phyloP scores from a whole-genome alignment of 1,140 invertebrate species.

The Manduca sexta region DNA sequence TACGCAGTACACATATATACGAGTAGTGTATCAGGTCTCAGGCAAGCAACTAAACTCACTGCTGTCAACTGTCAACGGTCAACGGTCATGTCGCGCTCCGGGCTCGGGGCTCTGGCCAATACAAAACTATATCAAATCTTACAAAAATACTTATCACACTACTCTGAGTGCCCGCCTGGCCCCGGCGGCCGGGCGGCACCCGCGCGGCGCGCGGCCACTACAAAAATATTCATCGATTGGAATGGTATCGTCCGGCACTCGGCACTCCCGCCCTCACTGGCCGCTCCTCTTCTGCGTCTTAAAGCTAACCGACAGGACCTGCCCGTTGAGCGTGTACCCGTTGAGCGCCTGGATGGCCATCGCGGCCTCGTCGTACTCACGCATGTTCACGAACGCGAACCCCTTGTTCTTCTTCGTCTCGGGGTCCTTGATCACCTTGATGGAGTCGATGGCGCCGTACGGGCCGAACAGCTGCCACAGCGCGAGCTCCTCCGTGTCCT shows the following conservation, averaged over 20 bases:
- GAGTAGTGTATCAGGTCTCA: constrained; percentile 22
- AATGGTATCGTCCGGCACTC: constrained; percentile 67
- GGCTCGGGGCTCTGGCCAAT: constrained; percentile 64
- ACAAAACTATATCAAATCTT: constrained; percentile 71
- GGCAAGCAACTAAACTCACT: constrained; percentile 62
- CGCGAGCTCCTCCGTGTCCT: constrained; percentile 98
- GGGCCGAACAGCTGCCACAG: constrained; percentile 99
- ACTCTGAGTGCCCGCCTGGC: too few species aligned
- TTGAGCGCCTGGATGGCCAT: constrained; percentile 98
- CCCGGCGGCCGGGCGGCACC: too few species aligned
- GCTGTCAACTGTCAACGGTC: too few species aligned
- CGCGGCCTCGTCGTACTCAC: constrained; percentile 98
- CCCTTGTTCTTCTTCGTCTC: constrained; percentile 99
- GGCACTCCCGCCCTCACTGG: constrained; percentile 48
- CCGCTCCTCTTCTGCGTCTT: constrained; percentile 88
- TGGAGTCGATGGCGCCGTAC: constrained; percentile 98
- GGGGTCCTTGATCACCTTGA: constrained; percentile 98
- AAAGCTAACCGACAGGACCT: constrained; percentile 98
- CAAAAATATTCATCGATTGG: constrained; percentile 73
- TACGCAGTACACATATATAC: constrained; percentile 65
- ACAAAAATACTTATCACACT: constrained; percentile 72
- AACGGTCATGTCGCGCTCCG: constrained; percentile 67
- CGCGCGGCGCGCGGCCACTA: constrained; percentile 65
- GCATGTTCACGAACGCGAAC: constrained; percentile 99
- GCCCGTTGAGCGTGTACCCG: constrained; percentile 97